These are phyloP conservation scores for Illadopsis cleaveri DNA, from an alignment of 2,113 vertebrate species.

Conservation along the genomic window DNA sequence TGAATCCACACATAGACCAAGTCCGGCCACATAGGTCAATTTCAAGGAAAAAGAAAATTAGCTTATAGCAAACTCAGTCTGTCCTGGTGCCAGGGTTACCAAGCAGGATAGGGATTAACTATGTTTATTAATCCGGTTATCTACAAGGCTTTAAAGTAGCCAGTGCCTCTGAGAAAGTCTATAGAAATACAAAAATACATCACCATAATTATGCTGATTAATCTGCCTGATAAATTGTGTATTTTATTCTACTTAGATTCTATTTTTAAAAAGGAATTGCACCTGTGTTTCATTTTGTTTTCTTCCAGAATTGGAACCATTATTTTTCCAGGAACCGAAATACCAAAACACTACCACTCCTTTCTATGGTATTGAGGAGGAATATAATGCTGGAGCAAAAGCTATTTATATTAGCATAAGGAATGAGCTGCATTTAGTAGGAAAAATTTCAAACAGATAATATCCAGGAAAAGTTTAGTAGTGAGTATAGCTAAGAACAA, in stretches of 20 bases:
- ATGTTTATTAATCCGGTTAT: neutral
- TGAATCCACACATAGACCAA: neutral
- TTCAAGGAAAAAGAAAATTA: neutral
- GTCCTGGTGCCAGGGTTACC: neutral
- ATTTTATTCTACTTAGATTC: neutral
- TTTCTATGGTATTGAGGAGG: neutral
- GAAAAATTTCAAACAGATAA: neutral
- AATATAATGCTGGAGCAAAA: neutral
- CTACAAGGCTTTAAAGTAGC: neutral
- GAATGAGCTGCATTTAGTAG: neutral
- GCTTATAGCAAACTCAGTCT: neutral
- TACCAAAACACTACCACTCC: neutral
- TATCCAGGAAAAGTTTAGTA: neutral
- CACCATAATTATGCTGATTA: neutral
- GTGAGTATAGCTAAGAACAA: neutral
- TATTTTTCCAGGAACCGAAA: constrained; percentile 7
- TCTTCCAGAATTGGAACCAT: neutral
- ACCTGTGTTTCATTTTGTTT: neutral
- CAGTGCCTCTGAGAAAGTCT: neutral
- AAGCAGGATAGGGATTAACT: neutral
- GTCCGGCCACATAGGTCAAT: neutral
- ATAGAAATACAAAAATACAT: neutral
- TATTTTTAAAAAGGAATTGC: neutral
- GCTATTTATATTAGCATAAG: neutral
- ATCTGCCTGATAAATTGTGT: neutral